Conservation (phyloP, 2,888 invertebrate species). For the Arenicola marina region DNA sequence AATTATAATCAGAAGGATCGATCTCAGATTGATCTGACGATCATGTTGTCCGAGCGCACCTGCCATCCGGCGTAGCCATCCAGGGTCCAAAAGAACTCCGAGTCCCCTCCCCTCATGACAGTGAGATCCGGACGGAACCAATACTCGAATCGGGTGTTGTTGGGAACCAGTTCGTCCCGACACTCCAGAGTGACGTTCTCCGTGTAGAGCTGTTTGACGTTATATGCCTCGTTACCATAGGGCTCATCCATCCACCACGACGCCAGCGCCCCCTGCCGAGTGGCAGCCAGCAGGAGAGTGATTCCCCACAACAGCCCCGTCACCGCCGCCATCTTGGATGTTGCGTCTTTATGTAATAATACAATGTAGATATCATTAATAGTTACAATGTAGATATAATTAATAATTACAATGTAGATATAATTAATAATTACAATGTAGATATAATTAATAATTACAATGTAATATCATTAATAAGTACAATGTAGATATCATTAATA, state of each 20-base stretch:
- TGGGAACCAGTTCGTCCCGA: neutral
- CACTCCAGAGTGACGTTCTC: neutral
- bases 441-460: too few relatives aligned
- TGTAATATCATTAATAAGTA: too few relatives aligned
- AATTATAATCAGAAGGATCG: too few relatives aligned
- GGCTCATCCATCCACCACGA: constrained; percentile 2
- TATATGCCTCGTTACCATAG: neutral
- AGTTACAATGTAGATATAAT: too few relatives aligned
- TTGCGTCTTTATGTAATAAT: too few relatives aligned
- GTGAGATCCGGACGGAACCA: constrained; percentile 4
- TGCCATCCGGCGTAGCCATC: constrained; percentile 2
- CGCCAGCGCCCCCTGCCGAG: neutral
- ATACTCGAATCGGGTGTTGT: neutral
- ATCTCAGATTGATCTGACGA: too few relatives aligned
- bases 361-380: too few relatives aligned
- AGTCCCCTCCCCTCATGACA: neutral
- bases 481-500: too few relatives aligned
- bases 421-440: too few relatives aligned
- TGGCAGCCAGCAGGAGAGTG: neutral
- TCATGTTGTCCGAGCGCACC: too few relatives aligned
- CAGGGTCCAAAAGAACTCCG: neutral
- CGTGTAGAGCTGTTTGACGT: neutral
- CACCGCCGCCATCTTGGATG: too few relatives aligned
- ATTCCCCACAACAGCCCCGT: neutral
- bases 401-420: too few relatives aligned